Percentiles rank a stretch among this genome's conserved stretches.
Evolutionary conservation across 2,888 invertebrate genomes (phyloP).

Genomic region (Cryptus armator): DNA sequence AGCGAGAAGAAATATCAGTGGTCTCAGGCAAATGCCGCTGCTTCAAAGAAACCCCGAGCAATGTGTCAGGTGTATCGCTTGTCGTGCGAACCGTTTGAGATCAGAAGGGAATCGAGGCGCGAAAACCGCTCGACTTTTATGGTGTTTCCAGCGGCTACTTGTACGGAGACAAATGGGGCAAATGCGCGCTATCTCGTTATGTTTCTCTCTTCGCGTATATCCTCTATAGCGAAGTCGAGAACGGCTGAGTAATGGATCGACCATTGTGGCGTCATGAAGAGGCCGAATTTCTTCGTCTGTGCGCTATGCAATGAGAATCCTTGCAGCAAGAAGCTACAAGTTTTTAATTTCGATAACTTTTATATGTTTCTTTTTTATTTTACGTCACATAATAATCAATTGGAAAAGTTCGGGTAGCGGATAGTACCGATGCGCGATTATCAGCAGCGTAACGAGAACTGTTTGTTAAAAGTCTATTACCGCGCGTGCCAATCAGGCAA

Average conservation of each 20-base stretch:
- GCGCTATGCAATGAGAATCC: not conserved
- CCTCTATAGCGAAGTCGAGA: conserved; percentile 47
- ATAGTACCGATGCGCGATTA: not conserved
- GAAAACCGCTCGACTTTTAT: conserved; percentile 54
- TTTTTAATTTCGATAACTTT: conserved; percentile 28
- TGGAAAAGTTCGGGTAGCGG: not conserved
- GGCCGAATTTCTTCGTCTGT: not conserved
- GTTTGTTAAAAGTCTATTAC: conserved; percentile 72
- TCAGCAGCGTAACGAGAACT: not conserved
- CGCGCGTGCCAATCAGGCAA: conserved; percentile 62
- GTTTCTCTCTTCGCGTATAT: conserved; percentile 56
- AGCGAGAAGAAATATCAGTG: not conserved
- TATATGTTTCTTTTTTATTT: not conserved
- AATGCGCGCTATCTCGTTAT: conserved; percentile 65
- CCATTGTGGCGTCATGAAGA: conserved; percentile 73
- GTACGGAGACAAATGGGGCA: conserved; percentile 76
- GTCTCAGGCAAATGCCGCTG: not conserved
- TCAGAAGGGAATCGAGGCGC: conserved; percentile 34
- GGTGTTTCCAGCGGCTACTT: conserved; percentile 69
- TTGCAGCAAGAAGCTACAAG: conserved; percentile 61
- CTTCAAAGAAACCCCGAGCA: not conserved
- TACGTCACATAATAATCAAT: not conserved
- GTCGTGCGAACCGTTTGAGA: conserved; percentile 26
- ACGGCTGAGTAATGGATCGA: conserved; percentile 72
- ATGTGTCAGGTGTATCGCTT: conserved; percentile 8